phyloP scores from a whole-genome alignment of 2,113 vertebrate genomes.

The Desmodus rotundus region DNA sequence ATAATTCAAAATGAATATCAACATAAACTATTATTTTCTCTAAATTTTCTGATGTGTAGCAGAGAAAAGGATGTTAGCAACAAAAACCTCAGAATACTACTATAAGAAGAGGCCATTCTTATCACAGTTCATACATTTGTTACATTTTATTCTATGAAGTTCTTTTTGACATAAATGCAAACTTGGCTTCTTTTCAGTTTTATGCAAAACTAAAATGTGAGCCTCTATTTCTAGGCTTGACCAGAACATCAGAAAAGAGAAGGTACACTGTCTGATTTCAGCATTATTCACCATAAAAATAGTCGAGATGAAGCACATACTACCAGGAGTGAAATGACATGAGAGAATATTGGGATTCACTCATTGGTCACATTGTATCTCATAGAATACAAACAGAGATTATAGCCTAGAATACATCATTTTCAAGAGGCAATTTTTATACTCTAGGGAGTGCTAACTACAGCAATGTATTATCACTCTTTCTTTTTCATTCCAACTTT shows the following conservation, averaged over 20 bases:
- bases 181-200: conserved; percentile 44
- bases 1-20: conserved; percentile 34
- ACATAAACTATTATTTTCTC: conserved; percentile 54
- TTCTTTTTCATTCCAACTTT: conserved; percentile 9
- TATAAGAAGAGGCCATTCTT: conserved; percentile 43
- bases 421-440: conserved; percentile 52
- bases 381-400: conserved; percentile 29
- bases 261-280: conserved; percentile 9
- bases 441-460: conserved; percentile 21
- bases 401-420: conserved; percentile 49
- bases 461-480: conserved; percentile 37
- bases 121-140: conserved; percentile 65
- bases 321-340: conserved; percentile 39
- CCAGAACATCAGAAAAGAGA: conserved; percentile 47
- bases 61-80: conserved; percentile 7
- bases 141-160: conserved; percentile 50
- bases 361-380: conserved; percentile 26
- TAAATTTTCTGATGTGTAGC: conserved; percentile 41
- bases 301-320: conserved; percentile 27
- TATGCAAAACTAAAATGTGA: conserved; percentile 53
- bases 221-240: conserved; percentile 60
- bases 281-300: conserved; percentile 47
- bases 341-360: conserved; percentile 59
- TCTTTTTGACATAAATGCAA: conserved; percentile 57
- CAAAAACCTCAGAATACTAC: conserved; percentile 32